Evolutionary conservation across 2,797 vertebrate species (phyloP).

Genomic region (Cygnus olor): DNA sequence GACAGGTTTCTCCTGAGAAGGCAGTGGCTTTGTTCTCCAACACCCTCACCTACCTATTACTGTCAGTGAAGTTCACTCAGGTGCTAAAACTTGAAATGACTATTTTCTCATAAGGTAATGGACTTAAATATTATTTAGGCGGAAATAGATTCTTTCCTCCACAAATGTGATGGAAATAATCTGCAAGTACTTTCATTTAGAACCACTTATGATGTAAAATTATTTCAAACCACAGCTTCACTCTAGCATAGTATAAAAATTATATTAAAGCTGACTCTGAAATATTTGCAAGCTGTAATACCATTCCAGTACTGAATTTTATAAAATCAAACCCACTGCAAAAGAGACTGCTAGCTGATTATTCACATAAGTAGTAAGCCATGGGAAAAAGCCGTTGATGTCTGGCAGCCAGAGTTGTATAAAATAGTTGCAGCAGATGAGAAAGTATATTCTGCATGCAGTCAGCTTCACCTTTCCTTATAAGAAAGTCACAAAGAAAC

Average conservation of each 20-base stretch:
- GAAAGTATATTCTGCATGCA: not conserved
- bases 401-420: not conserved
- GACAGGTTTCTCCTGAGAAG: not conserved
- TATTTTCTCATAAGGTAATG: constrained; percentile 43
- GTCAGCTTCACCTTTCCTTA: not conserved
- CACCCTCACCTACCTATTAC: not conserved
- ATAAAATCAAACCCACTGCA: constrained; percentile 13
- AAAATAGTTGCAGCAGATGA: not conserved
- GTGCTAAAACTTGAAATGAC: constrained; percentile 25
- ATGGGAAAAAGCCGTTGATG: not conserved
- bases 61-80: not conserved
- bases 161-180: constrained; percentile 40
- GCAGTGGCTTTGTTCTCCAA: not conserved
- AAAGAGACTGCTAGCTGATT: not conserved
- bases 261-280: constrained; percentile 46
- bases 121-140: constrained; percentile 34
- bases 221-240: constrained; percentile 26
- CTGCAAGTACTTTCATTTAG: constrained; percentile 43
- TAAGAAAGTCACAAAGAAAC: not conserved
- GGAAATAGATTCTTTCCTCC: constrained; percentile 36
- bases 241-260: constrained; percentile 14
- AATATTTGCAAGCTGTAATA: constrained; percentile 44
- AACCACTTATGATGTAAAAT: constrained; percentile 11
- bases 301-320: not conserved
- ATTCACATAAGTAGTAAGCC: not conserved